phyloP scores from a whole-genome alignment of 1,140 invertebrate genomes.

The Venturia canescens region DNA sequence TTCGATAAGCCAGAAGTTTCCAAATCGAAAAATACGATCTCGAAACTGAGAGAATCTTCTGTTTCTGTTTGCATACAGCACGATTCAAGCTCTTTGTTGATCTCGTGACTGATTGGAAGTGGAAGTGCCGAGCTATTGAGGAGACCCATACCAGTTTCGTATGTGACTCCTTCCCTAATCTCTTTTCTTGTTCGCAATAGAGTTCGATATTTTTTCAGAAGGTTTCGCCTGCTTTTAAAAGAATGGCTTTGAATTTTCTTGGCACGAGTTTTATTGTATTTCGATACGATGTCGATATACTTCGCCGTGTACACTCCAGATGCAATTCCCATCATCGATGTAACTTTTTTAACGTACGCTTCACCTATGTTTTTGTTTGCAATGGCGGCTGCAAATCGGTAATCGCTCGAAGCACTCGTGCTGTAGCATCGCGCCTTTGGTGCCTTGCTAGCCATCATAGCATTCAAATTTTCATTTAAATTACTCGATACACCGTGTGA shows the following conservation, averaged over 20 bases:
- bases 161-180: constrained; percentile 11
- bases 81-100: not conserved
- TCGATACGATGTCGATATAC: constrained; percentile 9
- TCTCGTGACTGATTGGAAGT: not conserved
- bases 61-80: not conserved
- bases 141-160: constrained; percentile 31
- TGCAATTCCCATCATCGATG: not conserved
- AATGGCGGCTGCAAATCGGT: constrained; percentile 18
- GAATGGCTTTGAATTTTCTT: constrained; percentile 9
- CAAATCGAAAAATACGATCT: constrained; percentile 41
- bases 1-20: constrained; percentile 33
- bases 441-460: constrained; percentile 40
- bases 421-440: constrained; percentile 42
- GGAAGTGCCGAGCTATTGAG: not conserved
- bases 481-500: constrained; percentile 38
- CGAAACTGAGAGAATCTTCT: constrained; percentile 1
- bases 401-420: constrained; percentile 39
- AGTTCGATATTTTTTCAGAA: constrained; percentile 22
- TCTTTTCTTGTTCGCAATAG: constrained; percentile 34
- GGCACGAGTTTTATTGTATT: not conserved
- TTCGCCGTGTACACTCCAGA: constrained; percentile 10
- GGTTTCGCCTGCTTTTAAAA: constrained; percentile 28
- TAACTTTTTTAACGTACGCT: constrained; percentile 11
- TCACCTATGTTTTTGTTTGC: constrained; percentile 23
- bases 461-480: constrained; percentile 40